These are phyloP conservation scores for Gymnocephalus cernua DNA, from an alignment of 2,113 vertebrate species.

Conservation along the genomic window DNA sequence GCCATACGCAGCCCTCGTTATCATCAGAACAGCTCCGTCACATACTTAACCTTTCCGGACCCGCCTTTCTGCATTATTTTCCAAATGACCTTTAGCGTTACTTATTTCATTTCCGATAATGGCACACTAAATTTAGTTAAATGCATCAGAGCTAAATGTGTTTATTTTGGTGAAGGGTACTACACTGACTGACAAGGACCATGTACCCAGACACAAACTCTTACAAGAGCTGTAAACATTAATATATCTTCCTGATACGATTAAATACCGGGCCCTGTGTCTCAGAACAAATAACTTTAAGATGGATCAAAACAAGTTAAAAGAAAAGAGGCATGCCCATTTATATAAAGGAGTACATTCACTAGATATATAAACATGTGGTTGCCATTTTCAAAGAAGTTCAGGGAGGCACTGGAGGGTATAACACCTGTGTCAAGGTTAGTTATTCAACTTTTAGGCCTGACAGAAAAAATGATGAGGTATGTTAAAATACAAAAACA, in stretches of 20 bases:
- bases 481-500: slow-evolving; percentile 9
- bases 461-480: not conserved
- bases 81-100: slow-evolving; percentile 85
- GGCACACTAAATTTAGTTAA: slow-evolving; percentile 82
- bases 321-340: not conserved
- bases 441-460: not conserved
- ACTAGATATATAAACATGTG: not conserved
- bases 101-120: slow-evolving; percentile 85
- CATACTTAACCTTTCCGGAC: slow-evolving; percentile 87
- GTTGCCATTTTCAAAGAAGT: not conserved
- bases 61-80: slow-evolving; percentile 84
- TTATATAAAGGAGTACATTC: slow-evolving; percentile 1
- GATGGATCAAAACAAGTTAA: slow-evolving; percentile 18
- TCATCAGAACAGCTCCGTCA: slow-evolving; percentile 81
- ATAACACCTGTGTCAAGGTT: not conserved
- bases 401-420: not conserved
- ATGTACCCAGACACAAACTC: slow-evolving; percentile 48
- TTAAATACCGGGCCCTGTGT: slow-evolving; percentile 2
- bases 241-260: slow-evolving; percentile 49
- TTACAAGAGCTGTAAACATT: slow-evolving; percentile 47
- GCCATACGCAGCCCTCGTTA: slow-evolving; percentile 77
- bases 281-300: slow-evolving; percentile 28
- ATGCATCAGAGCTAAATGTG: slow-evolving; percentile 80
- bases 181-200: slow-evolving; percentile 68
- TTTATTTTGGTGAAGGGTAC: slow-evolving; percentile 79